Base-by-base conservation (phyloP, 1,140 invertebrate genomes). In the Ostrea denselamellosa region DNA sequence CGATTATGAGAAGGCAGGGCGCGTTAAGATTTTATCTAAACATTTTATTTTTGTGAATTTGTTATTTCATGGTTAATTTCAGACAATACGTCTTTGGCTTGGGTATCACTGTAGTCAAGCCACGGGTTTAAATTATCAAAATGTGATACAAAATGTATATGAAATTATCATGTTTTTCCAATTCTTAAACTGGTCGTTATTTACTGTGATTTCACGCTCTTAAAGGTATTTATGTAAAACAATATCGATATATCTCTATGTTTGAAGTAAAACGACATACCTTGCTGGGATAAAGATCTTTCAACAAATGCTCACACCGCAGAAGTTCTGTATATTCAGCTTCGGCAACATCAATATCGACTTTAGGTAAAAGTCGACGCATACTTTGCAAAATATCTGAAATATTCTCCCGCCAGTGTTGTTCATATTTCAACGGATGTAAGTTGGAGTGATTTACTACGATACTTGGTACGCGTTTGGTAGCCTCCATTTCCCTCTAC, bases 391-490 rank as follows among this genome's bases (percentile, higher is more conserved):
- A 56, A 44, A 85, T 85, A 28, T 85, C 83, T 14, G 28, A 22
- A 25, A 85, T 85, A 56, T 85, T 85, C 34, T 85, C 83, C 19
- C 83, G 83, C 83, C 83, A 85, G 56, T 85, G 83, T 28, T 85
- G 83, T 34, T 85, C 83, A 58, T 58, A 85, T 34, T 85, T 85
- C 83, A 85, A 56, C 19, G 83, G 83, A 85, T 85, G 83, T 2
- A 85, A n/a, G 28, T 28, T 85, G 7, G 53, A 58, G 25, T 54
- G 58, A 56, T 28, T 56, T 14, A 25, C 54, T 12, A 56, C 83
- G 44, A 85, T 34, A 17, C n/a, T 58, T 28, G 83, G 83, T 85
- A 85, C 17, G 22, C 68, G 68, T 77, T 77, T 77, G 34, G 28
- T 8, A 5, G 68, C 68, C 28, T 77, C 68, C 68, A 77, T 71